Conservation (phyloP, 2,888 invertebrate genomes). For the Erebia epiphron region DNA sequence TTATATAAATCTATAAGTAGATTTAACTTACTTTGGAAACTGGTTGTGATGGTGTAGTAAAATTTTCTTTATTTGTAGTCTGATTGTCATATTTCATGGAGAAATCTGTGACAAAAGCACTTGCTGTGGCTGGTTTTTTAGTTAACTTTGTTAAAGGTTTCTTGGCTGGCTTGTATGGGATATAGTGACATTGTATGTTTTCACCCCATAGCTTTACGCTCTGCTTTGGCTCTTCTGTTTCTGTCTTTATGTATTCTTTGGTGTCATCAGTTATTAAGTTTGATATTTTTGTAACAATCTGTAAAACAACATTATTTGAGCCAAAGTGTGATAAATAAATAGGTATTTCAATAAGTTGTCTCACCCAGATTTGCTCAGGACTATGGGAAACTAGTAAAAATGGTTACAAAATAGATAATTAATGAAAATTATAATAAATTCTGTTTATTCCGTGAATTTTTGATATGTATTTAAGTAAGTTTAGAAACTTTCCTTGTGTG, state of each 20-base stretch:
- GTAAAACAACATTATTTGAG: conserved; percentile 23
- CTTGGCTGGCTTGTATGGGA: conserved; percentile 66
- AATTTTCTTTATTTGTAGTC: conserved; percentile 42
- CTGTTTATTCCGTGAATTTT: too few species aligned
- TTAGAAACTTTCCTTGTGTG: too few species aligned
- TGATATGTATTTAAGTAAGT: too few species aligned
- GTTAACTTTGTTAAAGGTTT: conserved; percentile 68
- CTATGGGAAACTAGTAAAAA: too few species aligned
- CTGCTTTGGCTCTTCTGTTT: conserved; percentile 41
- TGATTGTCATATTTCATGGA: conserved; percentile 72
- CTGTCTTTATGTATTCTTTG: conserved; percentile 20
- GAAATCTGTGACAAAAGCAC: conserved; percentile 73
- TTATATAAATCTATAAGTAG: too few species aligned
- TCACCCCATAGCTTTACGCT: conserved; percentile 74
- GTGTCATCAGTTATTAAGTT: conserved; percentile 68
- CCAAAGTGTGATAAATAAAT: neutral
- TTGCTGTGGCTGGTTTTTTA: conserved; percentile 62
- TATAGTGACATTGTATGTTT: conserved; percentile 67
- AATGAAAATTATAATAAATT: too few species aligned
- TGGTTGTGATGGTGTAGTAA: conserved; percentile 44
- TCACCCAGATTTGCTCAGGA: too few species aligned
- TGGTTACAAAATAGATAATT: too few species aligned
- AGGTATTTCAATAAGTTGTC: neutral
- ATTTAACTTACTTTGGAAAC: conserved; percentile 58
- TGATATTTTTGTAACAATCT: conserved; percentile 77